Evolutionary conservation across 2,888 invertebrate genomes (phyloP).

Genomic region (Eupithecia abbreviata): DNA sequence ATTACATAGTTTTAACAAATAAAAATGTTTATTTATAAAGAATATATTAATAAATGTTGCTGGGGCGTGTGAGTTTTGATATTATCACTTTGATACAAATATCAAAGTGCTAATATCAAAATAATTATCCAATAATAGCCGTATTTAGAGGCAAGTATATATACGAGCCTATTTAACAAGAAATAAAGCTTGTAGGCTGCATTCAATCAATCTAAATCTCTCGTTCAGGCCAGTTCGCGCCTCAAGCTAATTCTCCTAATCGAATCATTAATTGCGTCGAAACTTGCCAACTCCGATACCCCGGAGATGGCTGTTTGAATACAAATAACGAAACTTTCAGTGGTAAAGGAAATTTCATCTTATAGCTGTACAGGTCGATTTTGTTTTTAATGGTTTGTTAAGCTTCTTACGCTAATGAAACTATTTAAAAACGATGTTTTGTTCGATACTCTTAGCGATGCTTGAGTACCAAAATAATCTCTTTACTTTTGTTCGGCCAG

Average conservation of each 20-base stretch:
- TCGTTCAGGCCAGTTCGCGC: slow-evolving; percentile 59
- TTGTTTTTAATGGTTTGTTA: neutral
- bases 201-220: slow-evolving; percentile 22
- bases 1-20: too few species aligned
- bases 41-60: too few species aligned
- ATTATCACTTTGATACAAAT: too few species aligned
- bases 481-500: neutral
- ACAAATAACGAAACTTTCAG: slow-evolving; percentile 22
- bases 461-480: neutral
- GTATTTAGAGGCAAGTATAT: neutral
- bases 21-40: too few species aligned
- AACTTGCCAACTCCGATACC: slow-evolving; percentile 72
- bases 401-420: neutral
- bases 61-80: too few species aligned
- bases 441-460: neutral
- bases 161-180: slow-evolving; percentile 3
- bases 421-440: neutral
- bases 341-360: neutral
- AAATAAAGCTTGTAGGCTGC: slow-evolving; percentile 11
- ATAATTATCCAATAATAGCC: neutral
- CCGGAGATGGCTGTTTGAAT: slow-evolving; percentile 49
- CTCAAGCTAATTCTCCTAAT: slow-evolving; percentile 77
- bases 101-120: too few species aligned
- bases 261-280: slow-evolving; percentile 77
- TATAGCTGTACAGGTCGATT: neutral